Base-by-base conservation (phyloP, 1,140 invertebrate species). In the Matsumurasca onukii region DNA sequence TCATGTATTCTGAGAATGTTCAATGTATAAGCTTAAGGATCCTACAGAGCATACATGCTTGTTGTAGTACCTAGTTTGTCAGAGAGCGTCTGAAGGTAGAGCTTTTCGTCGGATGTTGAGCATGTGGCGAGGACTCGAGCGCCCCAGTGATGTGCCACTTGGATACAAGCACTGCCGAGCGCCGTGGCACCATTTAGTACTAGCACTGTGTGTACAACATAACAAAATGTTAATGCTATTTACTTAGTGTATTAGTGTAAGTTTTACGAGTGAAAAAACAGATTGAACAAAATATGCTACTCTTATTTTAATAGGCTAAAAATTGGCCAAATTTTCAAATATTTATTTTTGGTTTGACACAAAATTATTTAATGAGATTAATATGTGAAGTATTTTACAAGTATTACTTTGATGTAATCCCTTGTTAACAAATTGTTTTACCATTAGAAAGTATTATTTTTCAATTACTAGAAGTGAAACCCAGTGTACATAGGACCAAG, bases 171-270 rank as follows among this genome's bases (percentile, higher is more conserved):
- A 72, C 76, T 79, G 17, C 81, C 81, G 73, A 78, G 79, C 30
- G 80, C 74, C 20, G 79, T 77, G 1, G 82, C 82, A 9, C 82
- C 82, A 76, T 83, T 80, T 51, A 83, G 73, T 3, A 84, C 73
- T 13, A 84, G 74, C 2, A 84, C 77, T 75, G 34, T 17, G 25
- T 9, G 34, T 39, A n/a, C n/a, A 51, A 3, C 20, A 3, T 22
- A 2, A 51, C 49, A 51, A 15, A 51, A 2, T n/a, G 25, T 3
- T 51, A 2, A 22, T 3, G 25, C 25, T 51, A 22, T 15, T 51
- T 2, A 51, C n/a, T n/a, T n/a, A n/a, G n/a, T n/a, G n/a, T n/a
- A n/a, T n/a, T n/a, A n/a, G n/a, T n/a, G n/a, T n/a, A n/a, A n/a
- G n/a, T n/a, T n/a, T n/a, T n/a, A n/a, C n/a, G n/a, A n/a, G n/a